Conservation (phyloP, 2,113 vertebrate species). For the Urocolius indicus region DNA sequence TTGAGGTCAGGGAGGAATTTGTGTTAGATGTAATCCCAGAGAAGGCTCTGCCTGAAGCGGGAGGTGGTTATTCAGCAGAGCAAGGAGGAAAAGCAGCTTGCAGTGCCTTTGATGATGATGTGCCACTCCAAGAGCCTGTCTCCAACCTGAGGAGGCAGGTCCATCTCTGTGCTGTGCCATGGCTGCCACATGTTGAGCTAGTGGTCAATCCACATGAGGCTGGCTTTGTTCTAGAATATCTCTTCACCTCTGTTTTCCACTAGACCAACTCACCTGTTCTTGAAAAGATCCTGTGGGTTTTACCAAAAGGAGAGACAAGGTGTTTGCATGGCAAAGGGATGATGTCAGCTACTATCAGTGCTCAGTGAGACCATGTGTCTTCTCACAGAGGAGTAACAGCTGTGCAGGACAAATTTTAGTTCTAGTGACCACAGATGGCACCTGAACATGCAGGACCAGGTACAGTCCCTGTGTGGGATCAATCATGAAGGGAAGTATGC, state of each 20-base stretch:
- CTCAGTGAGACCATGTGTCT: rapidly evolving
- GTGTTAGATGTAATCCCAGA: neutral
- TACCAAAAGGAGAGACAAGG: neutral
- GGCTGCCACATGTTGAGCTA: rapidly evolving
- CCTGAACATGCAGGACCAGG: neutral
- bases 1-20: neutral
- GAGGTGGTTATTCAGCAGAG: neutral
- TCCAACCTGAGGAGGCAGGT: neutral
- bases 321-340: neutral
- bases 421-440: neutral
- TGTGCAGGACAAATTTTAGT: neutral
- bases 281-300: neutral
- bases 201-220: rapidly evolving
- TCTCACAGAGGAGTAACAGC: neutral
- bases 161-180: rapidly evolving
- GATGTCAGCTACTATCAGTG: neutral
- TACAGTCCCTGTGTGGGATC: neutral
- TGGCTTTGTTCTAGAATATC: neutral
- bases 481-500: neutral
- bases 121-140: neutral
- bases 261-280: rapidly evolving
- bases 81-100: neutral
- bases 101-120: neutral
- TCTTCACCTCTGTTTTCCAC: neutral
- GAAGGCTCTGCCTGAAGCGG: neutral